These are phyloP conservation scores for Galagoides demidoff DNA, from an alignment of 2,797 vertebrate species.

Conservation along the genomic window DNA sequence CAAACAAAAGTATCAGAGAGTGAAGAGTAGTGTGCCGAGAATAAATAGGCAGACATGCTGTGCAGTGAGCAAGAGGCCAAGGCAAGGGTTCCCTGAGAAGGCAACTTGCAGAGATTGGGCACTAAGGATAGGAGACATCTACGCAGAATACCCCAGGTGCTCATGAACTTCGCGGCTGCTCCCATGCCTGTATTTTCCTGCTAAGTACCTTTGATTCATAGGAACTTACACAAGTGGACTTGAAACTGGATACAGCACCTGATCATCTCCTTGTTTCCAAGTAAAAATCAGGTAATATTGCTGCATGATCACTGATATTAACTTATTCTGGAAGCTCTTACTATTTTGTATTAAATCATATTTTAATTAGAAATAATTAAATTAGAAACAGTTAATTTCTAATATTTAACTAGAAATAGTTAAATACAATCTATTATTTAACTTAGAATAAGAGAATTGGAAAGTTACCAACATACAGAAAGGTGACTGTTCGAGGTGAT, in stretches of 20 bases:
- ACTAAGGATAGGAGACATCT: neutral
- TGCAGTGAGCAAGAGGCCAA: neutral
- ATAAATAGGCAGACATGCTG: neutral
- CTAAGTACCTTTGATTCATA: neutral
- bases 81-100: neutral
- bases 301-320: neutral
- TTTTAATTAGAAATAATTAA: neutral
- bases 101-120: neutral
- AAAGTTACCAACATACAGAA: neutral
- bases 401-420: too few relatives aligned
- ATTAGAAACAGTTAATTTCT: too few relatives aligned
- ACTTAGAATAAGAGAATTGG: neutral
- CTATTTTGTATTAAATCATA: conserved; percentile 15
- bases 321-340: neutral
- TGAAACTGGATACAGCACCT: neutral
- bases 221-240: neutral
- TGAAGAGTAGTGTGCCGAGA: neutral
- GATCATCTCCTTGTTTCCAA: neutral
- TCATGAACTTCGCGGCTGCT: neutral
- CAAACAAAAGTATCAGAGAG: neutral
- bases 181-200: neutral
- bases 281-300: neutral
- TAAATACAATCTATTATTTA: neutral
- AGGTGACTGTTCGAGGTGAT: neutral
- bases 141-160: neutral